phyloP scores from a whole-genome alignment of 23 tunicate species.

The Clavelina lepadiformis region DNA sequence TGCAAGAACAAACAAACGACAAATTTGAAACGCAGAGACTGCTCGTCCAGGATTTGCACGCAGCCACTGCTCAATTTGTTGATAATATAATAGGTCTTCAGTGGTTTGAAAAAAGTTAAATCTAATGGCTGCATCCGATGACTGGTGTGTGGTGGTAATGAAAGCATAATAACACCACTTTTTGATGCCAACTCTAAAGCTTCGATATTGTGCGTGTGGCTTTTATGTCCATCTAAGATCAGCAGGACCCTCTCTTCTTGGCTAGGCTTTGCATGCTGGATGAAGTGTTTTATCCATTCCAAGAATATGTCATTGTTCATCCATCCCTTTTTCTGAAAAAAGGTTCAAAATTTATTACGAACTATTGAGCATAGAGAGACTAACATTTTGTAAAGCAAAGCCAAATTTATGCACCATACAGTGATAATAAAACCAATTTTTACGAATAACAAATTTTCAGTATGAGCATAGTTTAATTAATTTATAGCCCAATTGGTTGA shows the following conservation, averaged over 20 bases:
- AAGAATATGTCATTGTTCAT: slow-evolving; percentile 7
- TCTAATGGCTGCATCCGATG: slow-evolving; percentile 18
- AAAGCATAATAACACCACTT: slow-evolving; percentile 18
- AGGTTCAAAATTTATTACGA: slow-evolving; percentile 5
- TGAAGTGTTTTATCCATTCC: slow-evolving; percentile 8
- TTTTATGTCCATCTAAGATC: slow-evolving; percentile 15
- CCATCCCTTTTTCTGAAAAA: slow-evolving; percentile 15
- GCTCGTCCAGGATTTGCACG: slow-evolving; percentile 35
- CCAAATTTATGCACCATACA: no score
- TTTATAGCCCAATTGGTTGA: not conserved
- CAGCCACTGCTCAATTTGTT: slow-evolving; percentile 18
- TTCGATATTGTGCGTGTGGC: slow-evolving; percentile 5
- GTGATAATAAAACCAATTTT: slow-evolving; percentile 1
- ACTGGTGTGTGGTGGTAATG: slow-evolving; percentile 21
- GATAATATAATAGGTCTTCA: slow-evolving; percentile 16
- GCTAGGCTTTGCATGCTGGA: slow-evolving; percentile 5
- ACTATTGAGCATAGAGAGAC: slow-evolving; percentile 3
- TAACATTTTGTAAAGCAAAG: not conserved
- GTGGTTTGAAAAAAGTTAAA: slow-evolving; percentile 23
- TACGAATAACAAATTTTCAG: not conserved
- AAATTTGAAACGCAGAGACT: not conserved
- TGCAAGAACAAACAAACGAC: slow-evolving; percentile 23
- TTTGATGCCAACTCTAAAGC: slow-evolving; percentile 5
- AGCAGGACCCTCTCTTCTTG: slow-evolving; percentile 2
- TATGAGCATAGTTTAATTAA: slow-evolving; percentile 3